Evolutionary conservation across 2,797 vertebrate species (phyloP), one percentile per base, ranked within the genome.

Genomic region (Trichosurus vulpecula): DNA sequence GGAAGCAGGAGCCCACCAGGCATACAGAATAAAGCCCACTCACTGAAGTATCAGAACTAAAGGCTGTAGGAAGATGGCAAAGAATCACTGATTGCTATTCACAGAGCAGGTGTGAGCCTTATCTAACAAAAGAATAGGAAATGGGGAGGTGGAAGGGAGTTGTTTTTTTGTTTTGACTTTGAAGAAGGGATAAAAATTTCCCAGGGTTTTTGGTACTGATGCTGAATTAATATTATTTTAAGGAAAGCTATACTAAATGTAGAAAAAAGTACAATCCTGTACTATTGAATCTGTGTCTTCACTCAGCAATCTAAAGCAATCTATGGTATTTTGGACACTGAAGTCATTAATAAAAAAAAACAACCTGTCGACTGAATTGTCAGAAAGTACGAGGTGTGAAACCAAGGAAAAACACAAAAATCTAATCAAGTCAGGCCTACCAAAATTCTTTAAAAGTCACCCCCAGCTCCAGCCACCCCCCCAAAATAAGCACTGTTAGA

Each of bases 401-500:
- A 13, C 12, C 11, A 53, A 10, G 41, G 2, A 6, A 3, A 10
- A 58, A 66, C 31, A 10, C 14, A 94, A 11, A 94, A 14, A 35
- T 92, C 14, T 56, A 58, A 51, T 16, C 89, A 87, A 27, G 2
- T n/a, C 90, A 92, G 0, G 0, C 0, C 0, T 54, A 0, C 10
- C 12, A 87, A 41, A 55, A 0, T 25, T 91, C 30, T 53, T 66
- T 52, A 91, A 52, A 96, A 92, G 31, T 93, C 90, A 53, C n/a
- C 16, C n/a, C 30, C 29, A 35, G 29, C 35, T 66, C 55, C 14
- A 31, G 35, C 53, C 9, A 22, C 47, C 47, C 53, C 56, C 57
- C 87, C 89, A n/a, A 97, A 92, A 56, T 35, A 96, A 95, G 0
- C 22, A 55, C 19, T 4, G 3, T 29, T 41, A n/a, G 91, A 95